A percentile compares a stretch with the other conserved stretches of the same genome.
phyloP scores from a whole-genome alignment of 2,113 vertebrate species.

The Thalassoma bifasciatum region DNA sequence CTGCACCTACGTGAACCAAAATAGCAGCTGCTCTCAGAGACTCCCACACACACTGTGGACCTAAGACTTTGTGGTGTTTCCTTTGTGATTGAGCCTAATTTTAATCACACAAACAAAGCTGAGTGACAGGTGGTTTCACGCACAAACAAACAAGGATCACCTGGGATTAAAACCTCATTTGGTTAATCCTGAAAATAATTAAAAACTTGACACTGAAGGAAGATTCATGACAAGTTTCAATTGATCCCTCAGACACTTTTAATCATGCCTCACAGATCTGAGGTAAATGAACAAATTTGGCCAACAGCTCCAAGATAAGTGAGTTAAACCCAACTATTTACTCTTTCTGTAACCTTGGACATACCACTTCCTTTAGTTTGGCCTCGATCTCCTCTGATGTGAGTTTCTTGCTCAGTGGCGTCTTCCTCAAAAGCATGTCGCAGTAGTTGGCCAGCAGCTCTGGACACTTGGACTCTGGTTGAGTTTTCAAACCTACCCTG shows the following conservation, averaged over 20 bases:
- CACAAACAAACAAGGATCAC: neutral
- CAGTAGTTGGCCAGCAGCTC: conserved; percentile 99
- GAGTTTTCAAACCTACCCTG: conserved; percentile 97
- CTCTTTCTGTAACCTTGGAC: too few species aligned
- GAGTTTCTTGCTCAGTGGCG: conserved; percentile 98
- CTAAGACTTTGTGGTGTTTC: neutral
- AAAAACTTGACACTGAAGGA: neutral
- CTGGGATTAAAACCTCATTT: neutral
- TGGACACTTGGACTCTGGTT: conserved; percentile 98
- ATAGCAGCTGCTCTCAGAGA: neutral
- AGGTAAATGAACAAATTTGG: neutral
- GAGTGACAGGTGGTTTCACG: neutral
- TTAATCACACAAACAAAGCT: neutral
- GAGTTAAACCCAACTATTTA: too few species aligned
- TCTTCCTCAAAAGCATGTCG: conserved; percentile 99
- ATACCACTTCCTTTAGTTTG: conserved; percentile 99
- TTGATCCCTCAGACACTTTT: neutral
- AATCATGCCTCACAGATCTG: neutral
- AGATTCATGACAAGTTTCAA: neutral
- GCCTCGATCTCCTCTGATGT: conserved; percentile 99
- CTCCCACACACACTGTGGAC: neutral
- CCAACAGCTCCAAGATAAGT: neutral
- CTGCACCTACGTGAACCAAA: neutral
- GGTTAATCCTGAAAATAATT: conserved; percentile 1
- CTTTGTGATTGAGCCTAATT: neutral